Conservation (phyloP, 2,888 invertebrate genomes). For the Scaptomyza cyrtandrae region DNA sequence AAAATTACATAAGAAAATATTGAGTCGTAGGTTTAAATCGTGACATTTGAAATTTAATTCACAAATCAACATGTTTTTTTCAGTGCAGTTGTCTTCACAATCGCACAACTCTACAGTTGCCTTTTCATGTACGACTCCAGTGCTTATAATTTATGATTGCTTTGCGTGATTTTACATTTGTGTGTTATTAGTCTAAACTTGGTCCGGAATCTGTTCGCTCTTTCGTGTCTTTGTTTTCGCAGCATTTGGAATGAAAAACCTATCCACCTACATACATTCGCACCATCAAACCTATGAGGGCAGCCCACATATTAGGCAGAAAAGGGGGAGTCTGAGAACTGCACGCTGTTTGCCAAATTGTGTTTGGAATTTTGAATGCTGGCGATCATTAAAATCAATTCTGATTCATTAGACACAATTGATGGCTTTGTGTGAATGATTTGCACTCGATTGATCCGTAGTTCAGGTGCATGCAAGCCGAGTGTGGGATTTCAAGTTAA, state of each 20-base stretch:
- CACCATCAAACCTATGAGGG: conserved; percentile 38
- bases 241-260: conserved; percentile 6
- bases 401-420: conserved; percentile 53
- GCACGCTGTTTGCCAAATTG: conserved; percentile 52
- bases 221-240: conserved; percentile 24
- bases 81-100: conserved; percentile 16
- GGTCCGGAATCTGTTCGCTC: conserved; percentile 37
- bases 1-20: too few species aligned
- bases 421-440: conserved; percentile 22
- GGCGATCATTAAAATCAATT: conserved; percentile 57
- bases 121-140: conserved; percentile 40
- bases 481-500: conserved; percentile 28
- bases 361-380: conserved; percentile 52
- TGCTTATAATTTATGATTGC: conserved; percentile 73
- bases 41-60: too few species aligned
- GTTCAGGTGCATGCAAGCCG: conserved; percentile 31
- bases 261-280: conserved; percentile 51
- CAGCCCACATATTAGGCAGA: conserved; percentile 41
- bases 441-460: conserved; percentile 25
- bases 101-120: conserved; percentile 33
- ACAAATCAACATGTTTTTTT: neutral
- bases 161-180: conserved; percentile 72
- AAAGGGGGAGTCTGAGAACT: conserved; percentile 31
- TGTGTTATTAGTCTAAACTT: conserved; percentile 71
- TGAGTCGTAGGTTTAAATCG: too few species aligned